Evolutionary conservation across 2,113 vertebrate species (phyloP).

Genomic region (Dicerorhinus sumatrensis): DNA sequence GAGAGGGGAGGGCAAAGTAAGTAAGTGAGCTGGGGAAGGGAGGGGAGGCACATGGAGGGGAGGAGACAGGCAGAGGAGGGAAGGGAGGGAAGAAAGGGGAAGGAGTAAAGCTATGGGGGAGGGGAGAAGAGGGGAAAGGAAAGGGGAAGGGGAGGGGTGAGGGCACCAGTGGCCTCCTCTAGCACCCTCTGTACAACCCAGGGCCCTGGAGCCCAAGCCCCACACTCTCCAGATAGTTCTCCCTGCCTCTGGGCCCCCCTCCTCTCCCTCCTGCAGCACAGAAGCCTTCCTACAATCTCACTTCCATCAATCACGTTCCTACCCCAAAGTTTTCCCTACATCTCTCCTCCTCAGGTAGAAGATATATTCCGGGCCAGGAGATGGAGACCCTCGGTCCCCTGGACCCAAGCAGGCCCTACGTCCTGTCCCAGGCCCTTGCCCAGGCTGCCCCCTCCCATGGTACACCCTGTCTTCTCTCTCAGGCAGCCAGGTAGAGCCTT

Average conservation of each 20-base stretch:
- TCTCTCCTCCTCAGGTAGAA: fast-evolving
- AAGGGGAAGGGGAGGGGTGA: neutral
- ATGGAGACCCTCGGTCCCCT: fast-evolving
- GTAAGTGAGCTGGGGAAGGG: neutral
- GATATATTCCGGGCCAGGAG: fast-evolving
- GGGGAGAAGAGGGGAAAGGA: neutral
- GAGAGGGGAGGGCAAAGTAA: neutral
- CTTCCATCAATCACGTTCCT: fast-evolving
- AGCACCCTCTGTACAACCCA: neutral
- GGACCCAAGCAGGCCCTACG: neutral
- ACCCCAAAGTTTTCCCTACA: fast-evolving
- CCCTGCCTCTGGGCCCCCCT: neutral
- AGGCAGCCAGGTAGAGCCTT: neutral
- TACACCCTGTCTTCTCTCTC: too few species aligned
- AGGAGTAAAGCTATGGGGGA: fast-evolving
- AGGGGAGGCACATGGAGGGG: neutral
- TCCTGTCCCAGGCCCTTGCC: neutral
- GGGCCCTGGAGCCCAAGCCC: neutral
- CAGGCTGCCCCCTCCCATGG: fast-evolving
- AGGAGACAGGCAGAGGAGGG: neutral
- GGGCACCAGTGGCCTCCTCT: neutral
- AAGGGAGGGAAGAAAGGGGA: neutral
- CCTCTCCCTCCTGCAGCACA: fast-evolving
- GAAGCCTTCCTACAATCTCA: neutral
- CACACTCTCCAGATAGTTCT: too few species aligned